These are phyloP conservation scores for Caerostris extrusa DNA, from an alignment of 1,140 invertebrate genomes.

Conservation along the genomic window DNA sequence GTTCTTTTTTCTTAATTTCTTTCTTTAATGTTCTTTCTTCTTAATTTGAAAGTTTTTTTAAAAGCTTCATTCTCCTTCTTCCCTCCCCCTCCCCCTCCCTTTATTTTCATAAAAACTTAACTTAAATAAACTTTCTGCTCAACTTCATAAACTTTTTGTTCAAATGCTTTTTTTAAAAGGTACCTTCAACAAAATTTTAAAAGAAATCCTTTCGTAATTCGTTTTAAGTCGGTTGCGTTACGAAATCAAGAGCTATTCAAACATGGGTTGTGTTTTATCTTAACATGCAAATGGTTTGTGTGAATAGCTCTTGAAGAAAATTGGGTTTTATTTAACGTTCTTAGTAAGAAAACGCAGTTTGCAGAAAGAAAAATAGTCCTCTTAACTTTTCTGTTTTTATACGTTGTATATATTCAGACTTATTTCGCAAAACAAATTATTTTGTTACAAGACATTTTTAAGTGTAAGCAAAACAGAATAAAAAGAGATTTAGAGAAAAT, in stretches of 20 bases:
- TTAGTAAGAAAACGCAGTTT: not conserved
- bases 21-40: too few relatives aligned
- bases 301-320: constrained; percentile 1
- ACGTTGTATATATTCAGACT: not conserved
- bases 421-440: not conserved
- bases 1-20: too few relatives aligned
- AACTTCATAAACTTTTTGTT: not conserved
- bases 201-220: not conserved
- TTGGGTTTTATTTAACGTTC: not conserved
- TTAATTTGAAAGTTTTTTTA: too few relatives aligned
- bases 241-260: constrained; percentile 13
- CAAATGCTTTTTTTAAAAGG: not conserved
- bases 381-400: not conserved
- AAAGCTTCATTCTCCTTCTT: too few relatives aligned
- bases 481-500: too few relatives aligned
- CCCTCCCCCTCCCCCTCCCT: too few relatives aligned
- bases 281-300: constrained; percentile 10
- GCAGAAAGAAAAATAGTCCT: not conserved
- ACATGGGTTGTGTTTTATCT: not conserved
- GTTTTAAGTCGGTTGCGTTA: not conserved
- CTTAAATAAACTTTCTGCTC: too few relatives aligned
- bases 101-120: too few relatives aligned
- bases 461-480: too few relatives aligned
- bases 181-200: not conserved
- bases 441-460: not conserved